These are phyloP conservation scores for Cephus runcator DNA, from an alignment of 2,888 invertebrate species.

Conservation along the genomic window DNA sequence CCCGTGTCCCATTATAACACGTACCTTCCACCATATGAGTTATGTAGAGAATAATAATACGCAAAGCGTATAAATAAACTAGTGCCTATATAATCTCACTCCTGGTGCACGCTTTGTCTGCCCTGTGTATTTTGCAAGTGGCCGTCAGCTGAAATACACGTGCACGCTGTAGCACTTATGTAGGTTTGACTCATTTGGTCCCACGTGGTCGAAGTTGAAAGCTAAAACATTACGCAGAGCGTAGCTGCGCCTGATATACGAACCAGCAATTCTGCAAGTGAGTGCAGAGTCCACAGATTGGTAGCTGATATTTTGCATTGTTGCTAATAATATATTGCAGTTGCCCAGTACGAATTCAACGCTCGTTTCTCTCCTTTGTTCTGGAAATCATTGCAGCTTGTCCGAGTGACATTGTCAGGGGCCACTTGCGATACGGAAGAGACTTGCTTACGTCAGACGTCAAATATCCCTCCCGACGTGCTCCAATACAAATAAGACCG, in stretches of 20 bases:
- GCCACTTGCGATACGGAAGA: neutral
- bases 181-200: slow-evolving; percentile 37
- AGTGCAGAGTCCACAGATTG: neutral
- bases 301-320: neutral
- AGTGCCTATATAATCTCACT: neutral
- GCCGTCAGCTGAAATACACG: slow-evolving; percentile 31
- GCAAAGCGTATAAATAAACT: neutral
- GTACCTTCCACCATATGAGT: neutral
- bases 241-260: neutral
- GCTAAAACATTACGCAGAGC: neutral
- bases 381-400: neutral
- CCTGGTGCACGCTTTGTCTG: slow-evolving; percentile 23
- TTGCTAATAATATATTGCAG: neutral
- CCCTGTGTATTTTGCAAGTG: slow-evolving; percentile 19
- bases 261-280: neutral
- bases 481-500: neutral
- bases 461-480: neutral
- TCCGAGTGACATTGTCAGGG: neutral
- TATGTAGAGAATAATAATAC: neutral
- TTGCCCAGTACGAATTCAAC: neutral
- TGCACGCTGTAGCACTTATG: slow-evolving; percentile 22
- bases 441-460: neutral
- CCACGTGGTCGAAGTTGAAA: neutral
- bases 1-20: neutral
- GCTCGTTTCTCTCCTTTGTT: slow-evolving; percentile 28